Base-by-base conservation (phyloP, 1,140 invertebrate genomes). In the Lepidostoma basale region DNA sequence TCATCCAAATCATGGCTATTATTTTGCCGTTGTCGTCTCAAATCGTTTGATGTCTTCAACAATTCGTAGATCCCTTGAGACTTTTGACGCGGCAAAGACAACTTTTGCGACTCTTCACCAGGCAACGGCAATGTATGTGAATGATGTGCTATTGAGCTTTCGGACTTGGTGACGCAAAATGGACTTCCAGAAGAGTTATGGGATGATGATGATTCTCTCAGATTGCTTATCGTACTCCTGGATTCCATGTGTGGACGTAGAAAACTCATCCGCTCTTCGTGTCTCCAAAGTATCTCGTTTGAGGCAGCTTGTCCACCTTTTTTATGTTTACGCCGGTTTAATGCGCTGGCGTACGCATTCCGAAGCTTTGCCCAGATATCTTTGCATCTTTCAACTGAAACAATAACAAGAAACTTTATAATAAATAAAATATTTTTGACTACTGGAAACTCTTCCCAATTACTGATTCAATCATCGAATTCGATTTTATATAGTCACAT, bases 191-290 rank as follows among this genome's bases (percentile, higher is more conserved):
- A 8, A 47, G 44, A 33, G 30, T 47, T 47, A 8, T 47, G 6
- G 44, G 44, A 47, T 47, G 16, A 6, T 6, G 44, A 14, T 22
- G 20, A 47, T 47, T 47, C 44, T 47, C 6, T 6, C 20, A 16
- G 44, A 47, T 47, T 47, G n/a, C 5, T 47, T 47, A 8, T 47
- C 44, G 44, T 47, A 47, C 44, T 47, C 16, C 20, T 47, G 6
- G 20, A 47, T 47, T 47, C 44, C n/a, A 16, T 47, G 30, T 33
- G 30, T 12, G 30, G 30, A 33, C 30, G 30, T 33, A 47, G 16
- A 47, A 47, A 47, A 47, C 44, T 47, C 44, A 47, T 16, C 20
- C 20, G 44, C 44, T 47, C 44, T 47, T 22, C 44, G 44, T 47
- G 16, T 47, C 16, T 47, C 44, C 44, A 47, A 5, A 14, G 20